Conservation (phyloP, 1,140 invertebrate species). For the Aphelenchoides fujianensis region DNA sequence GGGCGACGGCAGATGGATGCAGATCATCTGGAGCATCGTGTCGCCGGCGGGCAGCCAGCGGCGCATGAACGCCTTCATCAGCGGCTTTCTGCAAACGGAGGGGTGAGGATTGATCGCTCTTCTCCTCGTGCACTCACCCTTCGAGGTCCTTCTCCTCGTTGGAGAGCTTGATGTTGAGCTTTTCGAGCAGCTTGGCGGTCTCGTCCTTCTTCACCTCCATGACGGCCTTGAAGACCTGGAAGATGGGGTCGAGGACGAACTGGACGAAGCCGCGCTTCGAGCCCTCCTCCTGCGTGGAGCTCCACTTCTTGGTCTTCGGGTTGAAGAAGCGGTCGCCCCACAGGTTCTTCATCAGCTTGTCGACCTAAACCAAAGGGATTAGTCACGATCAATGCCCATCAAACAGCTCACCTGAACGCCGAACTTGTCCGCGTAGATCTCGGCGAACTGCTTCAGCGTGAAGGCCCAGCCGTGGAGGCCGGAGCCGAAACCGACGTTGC, state of each 20-base stretch:
- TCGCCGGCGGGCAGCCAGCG: constrained; percentile 99
- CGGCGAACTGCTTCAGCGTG: constrained; percentile 96
- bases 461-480: constrained; percentile 99
- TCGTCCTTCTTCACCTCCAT: constrained; percentile 98
- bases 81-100: no score
- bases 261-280: constrained; percentile 96
- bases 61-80: constrained; percentile 82
- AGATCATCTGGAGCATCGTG: constrained; percentile 99
- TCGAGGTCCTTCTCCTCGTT: constrained; percentile 93
- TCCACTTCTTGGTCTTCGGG: constrained; percentile 93
- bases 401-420: constrained; percentile 75
- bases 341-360: constrained; percentile 87
- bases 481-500: constrained; percentile 97
- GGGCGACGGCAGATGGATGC: constrained; percentile 96
- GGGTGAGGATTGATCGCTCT: constrained; percentile 23
- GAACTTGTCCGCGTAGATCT: constrained; percentile 98
- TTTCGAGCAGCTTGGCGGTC: constrained; percentile 77
- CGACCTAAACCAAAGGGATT: constrained; percentile 73
- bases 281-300: constrained; percentile 77
- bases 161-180: constrained; percentile 85
- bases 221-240: constrained; percentile 92
- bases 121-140: constrained; percentile 56
- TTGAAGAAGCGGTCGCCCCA: constrained; percentile 99
- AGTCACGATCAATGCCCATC: not conserved
- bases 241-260: constrained; percentile 97